Evolutionary conservation across 2,888 invertebrate species (phyloP).

Genomic region (Drosophila prolongata): DNA sequence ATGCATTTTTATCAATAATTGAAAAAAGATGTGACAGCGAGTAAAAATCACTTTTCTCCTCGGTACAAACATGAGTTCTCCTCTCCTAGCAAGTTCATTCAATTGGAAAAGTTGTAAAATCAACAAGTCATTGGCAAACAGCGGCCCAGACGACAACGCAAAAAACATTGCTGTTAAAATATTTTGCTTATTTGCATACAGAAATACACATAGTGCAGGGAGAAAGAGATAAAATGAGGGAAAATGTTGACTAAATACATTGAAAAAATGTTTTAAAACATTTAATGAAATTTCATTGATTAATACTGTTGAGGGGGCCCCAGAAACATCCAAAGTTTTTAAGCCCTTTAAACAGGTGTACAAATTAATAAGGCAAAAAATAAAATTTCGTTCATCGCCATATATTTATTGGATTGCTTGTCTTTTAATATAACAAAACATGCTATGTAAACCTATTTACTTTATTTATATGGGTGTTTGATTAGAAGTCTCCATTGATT

Average conservation of each 20-base stretch:
- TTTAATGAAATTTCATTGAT: no score
- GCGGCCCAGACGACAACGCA: slow-evolving; percentile 46
- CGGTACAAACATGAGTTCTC: slow-evolving; percentile 20
- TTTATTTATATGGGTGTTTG: no score
- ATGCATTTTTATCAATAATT: slow-evolving; percentile 56
- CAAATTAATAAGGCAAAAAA: no score
- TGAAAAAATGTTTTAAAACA: neutral
- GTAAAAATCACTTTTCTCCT: slow-evolving; percentile 48
- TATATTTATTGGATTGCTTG: no score
- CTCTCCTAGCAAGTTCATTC: slow-evolving; percentile 46
- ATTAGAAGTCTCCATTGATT: no score
- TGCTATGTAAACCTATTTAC: no score
- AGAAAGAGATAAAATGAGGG: slow-evolving; percentile 1
- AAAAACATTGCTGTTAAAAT: slow-evolving; percentile 56
- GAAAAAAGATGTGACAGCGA: slow-evolving; percentile 47
- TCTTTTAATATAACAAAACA: no score
- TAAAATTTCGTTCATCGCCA: no score
- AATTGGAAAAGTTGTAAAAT: slow-evolving; percentile 75
- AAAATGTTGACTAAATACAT: slow-evolving; percentile 9
- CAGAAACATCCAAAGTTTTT: no score
- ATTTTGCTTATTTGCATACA: slow-evolving; percentile 67
- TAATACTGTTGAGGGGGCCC: no score
- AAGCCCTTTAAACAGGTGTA: no score
- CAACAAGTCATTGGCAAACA: slow-evolving; percentile 75
- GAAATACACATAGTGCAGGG: slow-evolving; percentile 35